These are phyloP conservation scores for Percopsis transmontana DNA, from an alignment of 2,113 vertebrate genomes.

Conservation along the genomic window DNA sequence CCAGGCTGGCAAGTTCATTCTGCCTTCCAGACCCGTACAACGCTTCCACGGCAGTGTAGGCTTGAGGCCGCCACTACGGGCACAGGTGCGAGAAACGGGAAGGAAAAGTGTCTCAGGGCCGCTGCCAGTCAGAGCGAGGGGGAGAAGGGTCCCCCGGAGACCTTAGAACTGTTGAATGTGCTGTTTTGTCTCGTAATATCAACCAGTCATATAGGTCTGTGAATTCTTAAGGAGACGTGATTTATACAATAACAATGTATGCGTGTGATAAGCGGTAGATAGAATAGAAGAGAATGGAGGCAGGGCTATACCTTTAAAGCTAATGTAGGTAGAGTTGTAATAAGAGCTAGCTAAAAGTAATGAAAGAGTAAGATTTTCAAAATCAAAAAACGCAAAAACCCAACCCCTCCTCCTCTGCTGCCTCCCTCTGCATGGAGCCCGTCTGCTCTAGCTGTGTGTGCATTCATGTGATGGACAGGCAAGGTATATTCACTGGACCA, in stretches of 20 bases:
- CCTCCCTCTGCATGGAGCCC: no score
- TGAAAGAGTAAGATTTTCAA: no score
- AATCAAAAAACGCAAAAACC: no score
- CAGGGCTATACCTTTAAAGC: neutral
- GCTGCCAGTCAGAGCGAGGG: constrained; percentile 39
- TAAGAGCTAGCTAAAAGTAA: no score
- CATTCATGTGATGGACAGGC: no score
- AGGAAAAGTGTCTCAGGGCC: constrained; percentile 6
- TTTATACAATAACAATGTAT: neutral
- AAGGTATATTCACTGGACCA: no score
- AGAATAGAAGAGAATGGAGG: no score
- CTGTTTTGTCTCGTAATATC: neutral
- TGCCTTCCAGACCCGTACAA: constrained; percentile 18
- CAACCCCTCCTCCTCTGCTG: no score
- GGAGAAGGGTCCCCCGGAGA: constrained; percentile 29
- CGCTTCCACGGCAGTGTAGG: constrained; percentile 28
- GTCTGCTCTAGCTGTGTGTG: no score
- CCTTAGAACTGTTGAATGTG: constrained; percentile 19
- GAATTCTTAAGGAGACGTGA: neutral
- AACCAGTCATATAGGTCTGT: neutral
- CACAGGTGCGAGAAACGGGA: constrained; percentile 28
- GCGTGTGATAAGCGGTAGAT: no score
- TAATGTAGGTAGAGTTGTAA: neutral
- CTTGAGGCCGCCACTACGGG: constrained; percentile 27
- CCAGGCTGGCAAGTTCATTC: constrained; percentile 55